Conservation (phyloP, 2,113 vertebrate species). For the Pongo abelii region DNA sequence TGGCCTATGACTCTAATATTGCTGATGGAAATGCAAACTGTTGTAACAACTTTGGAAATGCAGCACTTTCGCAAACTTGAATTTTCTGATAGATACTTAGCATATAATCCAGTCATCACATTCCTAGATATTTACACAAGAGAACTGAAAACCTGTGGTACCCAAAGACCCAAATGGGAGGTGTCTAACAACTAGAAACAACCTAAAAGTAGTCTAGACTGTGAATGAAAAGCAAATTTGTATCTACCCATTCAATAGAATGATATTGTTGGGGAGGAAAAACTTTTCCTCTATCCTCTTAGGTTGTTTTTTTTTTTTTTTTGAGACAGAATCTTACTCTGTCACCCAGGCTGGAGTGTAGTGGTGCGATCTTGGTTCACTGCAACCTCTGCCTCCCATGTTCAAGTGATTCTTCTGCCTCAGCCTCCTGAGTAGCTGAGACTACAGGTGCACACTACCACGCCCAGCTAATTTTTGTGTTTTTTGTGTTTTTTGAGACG, state of each 20-base stretch:
- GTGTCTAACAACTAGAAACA: background rate
- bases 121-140: background rate
- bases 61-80: background rate
- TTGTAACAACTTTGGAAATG: background rate
- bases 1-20: background rate
- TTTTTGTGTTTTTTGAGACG: too few species aligned
- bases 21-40: background rate
- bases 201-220: background rate
- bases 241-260: background rate
- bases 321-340: too few species aligned
- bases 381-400: too few species aligned
- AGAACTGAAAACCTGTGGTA: background rate
- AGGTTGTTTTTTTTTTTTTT: too few species aligned
- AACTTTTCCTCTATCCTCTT: background rate
- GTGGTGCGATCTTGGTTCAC: too few species aligned
- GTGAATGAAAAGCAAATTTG: background rate
- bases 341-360: too few species aligned
- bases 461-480: too few species aligned
- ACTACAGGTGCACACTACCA: too few species aligned
- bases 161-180: background rate
- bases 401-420: too few species aligned
- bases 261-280: background rate
- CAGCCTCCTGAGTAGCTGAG: too few species aligned
- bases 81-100: background rate
- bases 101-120: background rate